These are phyloP conservation scores for Thelaira solivaga DNA, from an alignment of 2,888 invertebrate genomes.

Conservation along the genomic window DNA sequence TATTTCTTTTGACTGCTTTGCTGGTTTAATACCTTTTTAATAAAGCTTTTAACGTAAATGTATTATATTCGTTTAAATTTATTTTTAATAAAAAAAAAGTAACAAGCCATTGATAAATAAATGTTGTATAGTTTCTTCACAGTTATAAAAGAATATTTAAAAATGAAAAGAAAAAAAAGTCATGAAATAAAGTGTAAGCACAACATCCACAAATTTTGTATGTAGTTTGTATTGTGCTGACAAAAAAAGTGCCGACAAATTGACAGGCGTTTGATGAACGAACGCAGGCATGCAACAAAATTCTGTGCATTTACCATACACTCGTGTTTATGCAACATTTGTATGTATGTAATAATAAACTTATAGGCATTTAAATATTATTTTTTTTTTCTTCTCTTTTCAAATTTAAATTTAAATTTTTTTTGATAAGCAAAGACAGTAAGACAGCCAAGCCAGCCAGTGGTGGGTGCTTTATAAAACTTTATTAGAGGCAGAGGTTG, in stretches of 20 bases:
- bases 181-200: conserved; percentile 25
- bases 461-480: conserved; percentile 45
- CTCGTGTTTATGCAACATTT: conserved; percentile 53
- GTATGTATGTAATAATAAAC: conserved; percentile 50
- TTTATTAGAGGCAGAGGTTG: background rate
- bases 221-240: conserved; percentile 2
- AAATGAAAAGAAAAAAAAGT: conserved; percentile 8
- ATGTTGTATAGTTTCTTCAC: too few relatives aligned
- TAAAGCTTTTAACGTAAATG: conserved; percentile 62
- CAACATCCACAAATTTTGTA: conserved; percentile 44
- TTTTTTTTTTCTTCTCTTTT: background rate
- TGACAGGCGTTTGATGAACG: conserved; percentile 63
- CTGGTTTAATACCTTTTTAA: conserved; percentile 62
- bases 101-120: conserved; percentile 57
- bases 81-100: conserved; percentile 19
- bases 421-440: conserved; percentile 42
- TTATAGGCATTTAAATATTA: conserved; percentile 25
- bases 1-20: too few relatives aligned
- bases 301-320: background rate
- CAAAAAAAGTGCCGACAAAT: conserved; percentile 62
- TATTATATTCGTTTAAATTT: conserved; percentile 62
- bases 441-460: too few relatives aligned
- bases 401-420: background rate
- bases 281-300: conserved; percentile 60
- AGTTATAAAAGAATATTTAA: conserved; percentile 48